Evolutionary conservation across 2,888 invertebrate species (phyloP).

Genomic region (Cacoxenus indagator): DNA sequence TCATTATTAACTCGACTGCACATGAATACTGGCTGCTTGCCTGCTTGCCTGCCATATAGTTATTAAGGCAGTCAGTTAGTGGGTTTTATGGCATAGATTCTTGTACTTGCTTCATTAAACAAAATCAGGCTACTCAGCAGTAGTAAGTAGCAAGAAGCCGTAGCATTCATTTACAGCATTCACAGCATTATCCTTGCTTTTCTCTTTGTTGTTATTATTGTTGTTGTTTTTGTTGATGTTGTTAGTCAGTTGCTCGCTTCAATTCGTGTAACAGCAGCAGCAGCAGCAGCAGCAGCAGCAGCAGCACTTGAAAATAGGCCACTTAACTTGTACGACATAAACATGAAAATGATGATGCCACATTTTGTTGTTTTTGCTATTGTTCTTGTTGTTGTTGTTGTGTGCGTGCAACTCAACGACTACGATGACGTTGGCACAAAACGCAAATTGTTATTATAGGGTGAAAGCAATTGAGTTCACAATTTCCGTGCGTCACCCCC

Average conservation of each 20-base stretch:
- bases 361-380: slow-evolving; percentile 37
- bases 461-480: not conserved
- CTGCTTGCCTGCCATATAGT: not conserved
- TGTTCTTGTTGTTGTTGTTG: not conserved
- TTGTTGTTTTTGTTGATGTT: not conserved
- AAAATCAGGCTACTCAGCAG: slow-evolving; percentile 56
- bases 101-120: slow-evolving; percentile 56
- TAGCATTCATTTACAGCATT: no score
- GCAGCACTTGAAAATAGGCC: slow-evolving; percentile 19
- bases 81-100: slow-evolving; percentile 51
- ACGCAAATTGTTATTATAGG: slow-evolving; percentile 12
- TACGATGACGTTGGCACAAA: not conserved
- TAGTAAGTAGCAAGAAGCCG: no score
- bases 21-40: not conserved
- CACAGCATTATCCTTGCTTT: not conserved
- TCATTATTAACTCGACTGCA: slow-evolving; percentile 6
- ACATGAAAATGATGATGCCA: slow-evolving; percentile 64
- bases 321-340: slow-evolving; percentile 63
- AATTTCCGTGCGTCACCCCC: no score
- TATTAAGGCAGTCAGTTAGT: slow-evolving; percentile 46
- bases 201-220: not conserved
- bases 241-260: not conserved
- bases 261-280: not conserved
- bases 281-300: not conserved
- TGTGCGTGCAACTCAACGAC: not conserved